These are phyloP conservation scores for Trinectes maculatus DNA, from an alignment of 2,113 vertebrate genomes.

Conservation along the genomic window DNA sequence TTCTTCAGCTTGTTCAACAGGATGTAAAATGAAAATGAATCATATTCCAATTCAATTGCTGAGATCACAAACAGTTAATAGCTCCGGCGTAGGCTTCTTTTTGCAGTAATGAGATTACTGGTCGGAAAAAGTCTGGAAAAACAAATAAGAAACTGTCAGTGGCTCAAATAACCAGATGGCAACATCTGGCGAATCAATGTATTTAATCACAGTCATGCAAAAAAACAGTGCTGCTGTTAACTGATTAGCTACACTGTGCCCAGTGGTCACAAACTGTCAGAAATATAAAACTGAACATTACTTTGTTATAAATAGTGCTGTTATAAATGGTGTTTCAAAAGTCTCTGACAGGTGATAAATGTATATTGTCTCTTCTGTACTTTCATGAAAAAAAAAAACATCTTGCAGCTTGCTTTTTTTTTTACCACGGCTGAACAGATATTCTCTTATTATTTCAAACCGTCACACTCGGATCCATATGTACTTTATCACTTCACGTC, in stretches of 20 bases:
- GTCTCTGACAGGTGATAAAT: not conserved
- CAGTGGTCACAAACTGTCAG: not conserved
- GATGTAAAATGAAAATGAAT: not conserved
- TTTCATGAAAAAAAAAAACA: not conserved
- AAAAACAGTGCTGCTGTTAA: not conserved
- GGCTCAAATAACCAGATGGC: not conserved
- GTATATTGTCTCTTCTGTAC: not conserved
- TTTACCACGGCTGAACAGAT: not conserved
- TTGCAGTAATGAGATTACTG: not conserved
- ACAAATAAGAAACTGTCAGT: not conserved
- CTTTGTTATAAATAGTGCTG: not conserved
- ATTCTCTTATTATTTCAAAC: constrained; percentile 7
- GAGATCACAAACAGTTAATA: not conserved
- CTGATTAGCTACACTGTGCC: not conserved
- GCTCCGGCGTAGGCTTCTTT: too few species aligned
- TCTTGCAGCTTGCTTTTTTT: not conserved
- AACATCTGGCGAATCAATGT: not conserved
- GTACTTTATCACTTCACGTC: constrained; percentile 5
- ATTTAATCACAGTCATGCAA: not conserved
- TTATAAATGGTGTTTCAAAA: too few species aligned
- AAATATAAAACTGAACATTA: not conserved
- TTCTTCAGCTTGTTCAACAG: not conserved
- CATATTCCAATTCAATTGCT: not conserved
- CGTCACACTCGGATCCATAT: not conserved
- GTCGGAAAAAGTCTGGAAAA: not conserved